Conservation (phyloP, 2,888 invertebrate genomes). For the Noctua comes region DNA sequence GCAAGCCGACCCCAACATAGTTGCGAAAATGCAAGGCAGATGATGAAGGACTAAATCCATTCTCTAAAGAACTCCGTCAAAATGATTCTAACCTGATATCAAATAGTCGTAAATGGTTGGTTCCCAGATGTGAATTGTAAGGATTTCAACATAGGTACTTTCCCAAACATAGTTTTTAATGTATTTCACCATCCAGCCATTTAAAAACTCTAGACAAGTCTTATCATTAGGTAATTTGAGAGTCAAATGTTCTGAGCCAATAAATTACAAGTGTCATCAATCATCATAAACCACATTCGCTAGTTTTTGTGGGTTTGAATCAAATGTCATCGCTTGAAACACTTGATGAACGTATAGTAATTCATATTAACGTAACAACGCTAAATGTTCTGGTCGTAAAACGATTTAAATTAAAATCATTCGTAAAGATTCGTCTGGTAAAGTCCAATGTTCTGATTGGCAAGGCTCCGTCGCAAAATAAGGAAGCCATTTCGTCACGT, state of each 20-base stretch:
- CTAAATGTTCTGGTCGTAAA: conserved; percentile 6
- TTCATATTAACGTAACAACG: conserved; percentile 23
- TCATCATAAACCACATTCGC: conserved; percentile 7
- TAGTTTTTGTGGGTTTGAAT: conserved; percentile 38
- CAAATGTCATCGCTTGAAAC: conserved; percentile 21
- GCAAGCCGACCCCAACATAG: too few relatives aligned
- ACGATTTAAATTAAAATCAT: conserved; percentile 36
- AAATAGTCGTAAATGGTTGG: not conserved
- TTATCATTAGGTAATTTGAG: conserved; percentile 5
- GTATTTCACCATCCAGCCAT: not conserved
- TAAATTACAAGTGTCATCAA: conserved; percentile 11
- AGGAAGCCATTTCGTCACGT: not conserved
- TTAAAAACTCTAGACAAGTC: not conserved
- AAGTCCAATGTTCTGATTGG: conserved; percentile 33
- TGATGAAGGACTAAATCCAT: not conserved
- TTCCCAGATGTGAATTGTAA: not conserved
- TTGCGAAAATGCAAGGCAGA: too few relatives aligned
- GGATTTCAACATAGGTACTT: not conserved
- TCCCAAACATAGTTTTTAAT: not conserved
- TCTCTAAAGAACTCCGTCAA: not conserved
- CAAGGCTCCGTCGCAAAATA: not conserved
- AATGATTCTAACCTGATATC: not conserved
- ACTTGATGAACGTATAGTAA: conserved; percentile 19
- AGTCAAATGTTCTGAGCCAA: conserved; percentile 15
- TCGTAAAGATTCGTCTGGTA: not conserved